phyloP scores from a whole-genome alignment of 2,797 vertebrate genomes.

The Microtus californicus region DNA sequence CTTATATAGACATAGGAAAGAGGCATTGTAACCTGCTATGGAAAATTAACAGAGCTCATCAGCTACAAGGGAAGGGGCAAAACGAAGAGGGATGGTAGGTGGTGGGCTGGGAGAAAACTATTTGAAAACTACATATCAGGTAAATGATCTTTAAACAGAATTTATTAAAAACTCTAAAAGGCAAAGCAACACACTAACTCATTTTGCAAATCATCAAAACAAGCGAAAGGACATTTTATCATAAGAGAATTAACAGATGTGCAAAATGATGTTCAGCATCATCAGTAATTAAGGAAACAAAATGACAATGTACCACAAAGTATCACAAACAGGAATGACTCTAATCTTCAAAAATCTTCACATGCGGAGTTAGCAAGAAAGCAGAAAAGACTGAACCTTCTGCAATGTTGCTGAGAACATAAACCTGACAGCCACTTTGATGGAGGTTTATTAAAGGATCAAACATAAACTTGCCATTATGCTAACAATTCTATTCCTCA shows the following conservation, averaged over 20 bases:
- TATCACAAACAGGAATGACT: neutral
- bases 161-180: slow-evolving; percentile 14
- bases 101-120: neutral
- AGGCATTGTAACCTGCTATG: neutral
- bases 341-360: neutral
- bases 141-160: neutral
- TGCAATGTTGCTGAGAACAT: neutral
- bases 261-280: neutral
- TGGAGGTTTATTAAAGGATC: neutral
- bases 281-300: neutral
- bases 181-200: neutral
- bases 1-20: neutral
- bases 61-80: neutral
- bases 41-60: neutral
- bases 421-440: neutral
- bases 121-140: neutral
- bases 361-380: neutral
- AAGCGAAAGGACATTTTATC: slow-evolving; percentile 1
- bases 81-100: neutral
- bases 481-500: neutral
- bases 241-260: slow-evolving; percentile 2
- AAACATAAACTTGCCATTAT: neutral
- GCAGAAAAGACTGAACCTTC: neutral
- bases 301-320: neutral
- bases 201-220: neutral